A percentile compares a stretch with the other conserved stretches of the same genome.
These are phyloP conservation scores for Noctua fimbriata DNA, from an alignment of 2,888 invertebrate genomes.

Conservation along the genomic window DNA sequence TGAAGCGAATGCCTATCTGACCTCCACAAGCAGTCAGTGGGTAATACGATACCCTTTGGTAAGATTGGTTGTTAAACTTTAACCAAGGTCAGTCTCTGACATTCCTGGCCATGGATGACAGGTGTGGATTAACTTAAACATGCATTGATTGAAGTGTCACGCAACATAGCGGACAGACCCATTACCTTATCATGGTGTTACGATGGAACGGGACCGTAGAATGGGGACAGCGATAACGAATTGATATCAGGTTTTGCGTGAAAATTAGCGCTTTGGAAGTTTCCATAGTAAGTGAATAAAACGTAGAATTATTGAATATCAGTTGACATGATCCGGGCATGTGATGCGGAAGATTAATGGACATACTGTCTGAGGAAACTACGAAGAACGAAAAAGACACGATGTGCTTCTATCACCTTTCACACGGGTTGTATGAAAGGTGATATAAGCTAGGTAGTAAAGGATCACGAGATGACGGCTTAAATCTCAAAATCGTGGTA, in stretches of 20 bases:
- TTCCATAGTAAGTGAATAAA: conserved; percentile 20
- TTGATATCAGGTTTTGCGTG: conserved; percentile 26
- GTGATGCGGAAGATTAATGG: not conserved
- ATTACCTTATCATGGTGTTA: conserved; percentile 52
- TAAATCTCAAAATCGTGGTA: too few species aligned
- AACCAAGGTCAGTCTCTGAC: too few species aligned
- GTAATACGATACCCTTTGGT: not conserved
- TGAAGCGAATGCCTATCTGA: not conserved
- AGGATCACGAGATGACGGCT: too few species aligned
- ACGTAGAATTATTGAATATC: not conserved
- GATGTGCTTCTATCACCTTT: too few species aligned
- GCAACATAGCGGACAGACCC: conserved; percentile 32
- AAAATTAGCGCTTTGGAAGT: conserved; percentile 9
- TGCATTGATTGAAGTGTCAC: conserved; percentile 2
- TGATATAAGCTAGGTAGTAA: too few species aligned
- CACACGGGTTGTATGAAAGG: too few species aligned
- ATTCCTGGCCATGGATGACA: not conserved
- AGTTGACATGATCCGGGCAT: too few species aligned
- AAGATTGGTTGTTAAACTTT: not conserved
- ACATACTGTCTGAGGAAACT: too few species aligned
- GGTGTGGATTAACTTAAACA: not conserved
- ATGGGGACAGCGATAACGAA: conserved; percentile 50
- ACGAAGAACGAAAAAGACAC: too few species aligned
- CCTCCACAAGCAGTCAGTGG: not conserved
- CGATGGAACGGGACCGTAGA: conserved; percentile 24